A percentile compares a stretch with the other conserved stretches of the same genome.
These are phyloP conservation scores for Dipodomys ordii DNA, from an alignment of 2,113 vertebrate genomes.

Conservation along the genomic window DNA sequence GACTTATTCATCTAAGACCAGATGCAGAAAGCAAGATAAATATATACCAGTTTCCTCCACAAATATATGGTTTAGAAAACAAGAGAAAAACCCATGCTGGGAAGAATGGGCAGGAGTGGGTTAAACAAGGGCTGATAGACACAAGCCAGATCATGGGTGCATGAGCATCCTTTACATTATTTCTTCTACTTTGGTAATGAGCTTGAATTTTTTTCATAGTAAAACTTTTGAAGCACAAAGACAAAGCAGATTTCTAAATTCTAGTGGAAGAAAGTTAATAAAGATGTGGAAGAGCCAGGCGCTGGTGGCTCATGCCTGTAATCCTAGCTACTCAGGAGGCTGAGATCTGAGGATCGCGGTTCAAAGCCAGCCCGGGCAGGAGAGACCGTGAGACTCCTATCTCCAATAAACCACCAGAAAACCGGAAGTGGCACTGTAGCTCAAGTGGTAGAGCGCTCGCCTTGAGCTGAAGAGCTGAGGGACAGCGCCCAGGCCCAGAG, in stretches of 20 bases:
- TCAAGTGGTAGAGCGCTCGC: too few species aligned
- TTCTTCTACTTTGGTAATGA: neutral
- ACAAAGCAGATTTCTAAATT: constrained; percentile 41
- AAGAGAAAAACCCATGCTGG: neutral
- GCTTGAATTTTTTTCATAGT: constrained; percentile 28
- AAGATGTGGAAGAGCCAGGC: neutral
- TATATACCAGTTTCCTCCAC: neutral
- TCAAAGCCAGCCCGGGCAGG: too few species aligned
- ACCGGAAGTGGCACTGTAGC: too few species aligned
- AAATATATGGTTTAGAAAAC: neutral
- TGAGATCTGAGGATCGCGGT: too few species aligned
- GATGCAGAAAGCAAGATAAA: neutral
- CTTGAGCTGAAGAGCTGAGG: too few species aligned
- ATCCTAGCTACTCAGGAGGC: too few species aligned
- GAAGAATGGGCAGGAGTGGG: neutral
- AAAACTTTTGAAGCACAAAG: constrained; percentile 39
- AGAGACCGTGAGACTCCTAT: too few species aligned
- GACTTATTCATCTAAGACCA: neutral
- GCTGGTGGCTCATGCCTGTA: too few species aligned
- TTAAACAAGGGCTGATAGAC: neutral
- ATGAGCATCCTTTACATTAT: neutral
- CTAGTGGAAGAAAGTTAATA: neutral
- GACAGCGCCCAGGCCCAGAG: too few species aligned
- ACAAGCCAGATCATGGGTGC: neutral
- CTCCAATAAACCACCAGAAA: too few species aligned